Evolutionary conservation across 2,113 vertebrate genomes (phyloP).

Genomic region (Gallinago media): DNA sequence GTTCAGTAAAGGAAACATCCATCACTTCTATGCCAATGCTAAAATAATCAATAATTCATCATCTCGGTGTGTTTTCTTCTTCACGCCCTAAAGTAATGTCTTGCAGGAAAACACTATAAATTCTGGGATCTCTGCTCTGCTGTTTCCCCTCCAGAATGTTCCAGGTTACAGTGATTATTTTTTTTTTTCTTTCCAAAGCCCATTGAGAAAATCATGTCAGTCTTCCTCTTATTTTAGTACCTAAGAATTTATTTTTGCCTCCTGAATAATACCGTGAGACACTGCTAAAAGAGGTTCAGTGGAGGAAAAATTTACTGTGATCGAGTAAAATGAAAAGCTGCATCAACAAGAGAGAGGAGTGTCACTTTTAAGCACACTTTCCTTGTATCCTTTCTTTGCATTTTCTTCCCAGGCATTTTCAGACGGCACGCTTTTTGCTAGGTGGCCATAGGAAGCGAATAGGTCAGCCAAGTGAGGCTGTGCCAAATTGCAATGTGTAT

Average conservation of each 20-base stretch:
- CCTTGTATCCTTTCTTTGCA: background rate
- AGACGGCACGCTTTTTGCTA: background rate
- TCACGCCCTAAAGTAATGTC: background rate
- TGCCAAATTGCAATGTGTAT: background rate
- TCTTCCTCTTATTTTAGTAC: background rate
- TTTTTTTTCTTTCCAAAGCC: background rate
- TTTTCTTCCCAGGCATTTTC: background rate
- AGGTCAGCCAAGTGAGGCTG: background rate
- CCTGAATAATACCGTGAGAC: background rate
- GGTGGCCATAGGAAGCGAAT: background rate
- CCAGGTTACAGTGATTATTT: background rate
- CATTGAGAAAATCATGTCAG: background rate
- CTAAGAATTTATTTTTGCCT: background rate
- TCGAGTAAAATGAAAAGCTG: background rate
- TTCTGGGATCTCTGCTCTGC: background rate
- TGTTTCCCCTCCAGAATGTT: background rate
- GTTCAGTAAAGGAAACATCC: background rate
- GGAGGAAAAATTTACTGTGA: background rate
- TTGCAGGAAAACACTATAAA: background rate
- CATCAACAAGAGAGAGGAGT: background rate
- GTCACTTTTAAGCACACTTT: background rate
- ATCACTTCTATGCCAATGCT: background rate
- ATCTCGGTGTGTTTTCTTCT: background rate
- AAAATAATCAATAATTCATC: background rate
- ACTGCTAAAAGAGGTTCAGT: background rate